Percentiles rank a stretch among this genome's conserved stretches.
Conservation (phyloP, 2,797 vertebrate genomes). For the Delichon dasypus region DNA sequence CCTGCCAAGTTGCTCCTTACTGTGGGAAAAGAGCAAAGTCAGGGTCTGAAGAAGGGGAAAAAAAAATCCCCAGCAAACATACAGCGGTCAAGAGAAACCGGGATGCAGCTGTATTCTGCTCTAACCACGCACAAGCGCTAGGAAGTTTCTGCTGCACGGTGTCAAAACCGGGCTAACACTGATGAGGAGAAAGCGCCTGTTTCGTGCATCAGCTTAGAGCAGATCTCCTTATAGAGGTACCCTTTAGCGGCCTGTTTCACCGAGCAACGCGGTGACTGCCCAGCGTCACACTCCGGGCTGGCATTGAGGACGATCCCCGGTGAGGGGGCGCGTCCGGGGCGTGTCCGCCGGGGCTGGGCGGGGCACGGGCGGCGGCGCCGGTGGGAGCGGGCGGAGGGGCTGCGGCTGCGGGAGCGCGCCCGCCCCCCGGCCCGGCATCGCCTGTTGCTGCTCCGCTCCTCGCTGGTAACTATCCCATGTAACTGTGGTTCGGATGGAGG, state of each 20-base stretch:
- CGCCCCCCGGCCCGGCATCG: neutral
- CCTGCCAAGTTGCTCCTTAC: neutral
- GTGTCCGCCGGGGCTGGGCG: neutral
- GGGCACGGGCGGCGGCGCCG: neutral
- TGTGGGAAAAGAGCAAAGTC: neutral
- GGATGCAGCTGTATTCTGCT: neutral
- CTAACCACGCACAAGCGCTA: neutral
- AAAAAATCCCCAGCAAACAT: neutral
- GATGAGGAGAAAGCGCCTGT: neutral
- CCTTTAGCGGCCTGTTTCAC: fast-evolving
- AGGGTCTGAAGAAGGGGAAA: fast-evolving
- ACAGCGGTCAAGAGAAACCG: neutral
- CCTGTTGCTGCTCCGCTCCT: constrained; percentile 19
- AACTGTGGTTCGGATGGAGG: no score
- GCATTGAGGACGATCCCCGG: fast-evolving
- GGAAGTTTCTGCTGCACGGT: neutral
- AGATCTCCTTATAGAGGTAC: neutral
- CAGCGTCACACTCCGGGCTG: fast-evolving
- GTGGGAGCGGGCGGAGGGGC: neutral
- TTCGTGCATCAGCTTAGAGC: neutral
- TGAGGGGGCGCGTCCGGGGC: neutral
- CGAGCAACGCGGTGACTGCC: fast-evolving
- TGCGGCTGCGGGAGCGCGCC: neutral
- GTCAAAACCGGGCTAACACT: neutral
- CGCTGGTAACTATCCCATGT: neutral